Base-by-base conservation (phyloP, 2,113 vertebrate genomes). In the Charadrius vociferus region DNA sequence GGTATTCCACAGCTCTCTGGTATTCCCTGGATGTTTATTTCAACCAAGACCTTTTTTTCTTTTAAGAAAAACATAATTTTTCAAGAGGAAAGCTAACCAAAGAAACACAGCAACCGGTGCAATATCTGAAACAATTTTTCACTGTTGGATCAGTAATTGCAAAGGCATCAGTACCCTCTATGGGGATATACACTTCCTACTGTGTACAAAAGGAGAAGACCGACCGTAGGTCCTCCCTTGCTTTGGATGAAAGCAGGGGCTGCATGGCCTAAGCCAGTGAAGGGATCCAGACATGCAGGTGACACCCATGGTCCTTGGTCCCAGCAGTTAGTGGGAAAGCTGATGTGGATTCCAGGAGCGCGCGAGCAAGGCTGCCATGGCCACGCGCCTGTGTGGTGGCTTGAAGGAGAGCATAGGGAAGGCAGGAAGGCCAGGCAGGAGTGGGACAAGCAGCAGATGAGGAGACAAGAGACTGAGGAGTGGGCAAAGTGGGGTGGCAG, bases 21-120 rank as follows among this genome's bases (percentile, higher is more conserved):
- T 93, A 93, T 90, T 94, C 82, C 94, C 68, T 81, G 59, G 85
- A 70, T 90, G 43, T 93, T 90, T 95, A 78, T 90, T 94, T 93
- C 68, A 88, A 70, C 41, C 61, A 82, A 79, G 70, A 52, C 7
- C 16, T 50, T 27, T 88, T 56, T 43, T 37, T 55, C 6, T 13
- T 81, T 63, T 81, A 86, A 90, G 72, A 62, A 93, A 88, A 81
- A 21, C 18, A 39, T 26, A 0, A 1, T 85, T 95, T 91, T 93
- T 86, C 56, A 92, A 88, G 67, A 71, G 29, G 63, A 93, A 90
- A 85, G 23, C 59, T 81, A 58, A 73, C 59, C 39, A 79, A 78
- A 80, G 39, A 72, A 79, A 77, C 30, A 29, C 34, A 70, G 87
- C 52, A 65, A 74, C 70, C 61, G 37, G 7, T 91, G 16, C 61